A percentile compares a stretch with the other conserved stretches of the same genome.
Conservation (phyloP, 1,140 invertebrate genomes). For the Penaeus chinensis region DNA sequence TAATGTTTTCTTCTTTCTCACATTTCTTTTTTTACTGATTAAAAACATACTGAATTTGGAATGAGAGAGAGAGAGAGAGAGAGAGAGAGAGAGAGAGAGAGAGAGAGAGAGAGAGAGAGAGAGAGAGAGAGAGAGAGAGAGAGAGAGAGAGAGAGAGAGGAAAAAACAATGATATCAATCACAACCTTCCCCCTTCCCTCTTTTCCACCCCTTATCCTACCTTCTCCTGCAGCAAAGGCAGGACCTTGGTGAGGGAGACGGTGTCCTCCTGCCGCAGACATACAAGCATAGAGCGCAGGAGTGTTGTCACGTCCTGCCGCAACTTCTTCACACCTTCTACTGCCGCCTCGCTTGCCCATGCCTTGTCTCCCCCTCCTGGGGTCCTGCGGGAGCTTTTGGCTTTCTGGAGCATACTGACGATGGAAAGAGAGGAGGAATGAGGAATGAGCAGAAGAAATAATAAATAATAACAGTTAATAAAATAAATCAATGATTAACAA, state of each 20-base stretch:
- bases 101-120: constrained; percentile 3
- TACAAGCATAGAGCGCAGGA: constrained; percentile 42
- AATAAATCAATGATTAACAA: too few relatives aligned
- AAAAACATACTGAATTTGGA: background rate
- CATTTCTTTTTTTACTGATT: background rate
- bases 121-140: background rate
- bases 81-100: constrained; percentile 2
- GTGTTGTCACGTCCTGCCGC: constrained; percentile 48
- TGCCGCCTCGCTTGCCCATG: constrained; percentile 45
- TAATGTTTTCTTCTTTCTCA: background rate
- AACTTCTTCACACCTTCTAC: constrained; percentile 52
- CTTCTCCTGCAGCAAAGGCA: constrained; percentile 56
- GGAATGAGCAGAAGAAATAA: background rate
- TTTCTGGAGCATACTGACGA: constrained; percentile 48
- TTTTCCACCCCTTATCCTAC: constrained; percentile 1
- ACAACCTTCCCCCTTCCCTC: too few relatives aligned
- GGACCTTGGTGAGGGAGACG: constrained; percentile 29
- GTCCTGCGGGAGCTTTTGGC: constrained; percentile 49
- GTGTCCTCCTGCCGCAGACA: constrained; percentile 37
- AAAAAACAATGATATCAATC: background rate
- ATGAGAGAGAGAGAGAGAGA: background rate
- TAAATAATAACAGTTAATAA: too few relatives aligned
- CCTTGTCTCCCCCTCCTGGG: constrained; percentile 50
- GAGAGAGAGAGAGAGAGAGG: background rate
- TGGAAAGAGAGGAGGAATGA: background rate